phyloP scores from a whole-genome alignment of 2,113 vertebrate genomes.

The Rhynchomys soricoides region DNA sequence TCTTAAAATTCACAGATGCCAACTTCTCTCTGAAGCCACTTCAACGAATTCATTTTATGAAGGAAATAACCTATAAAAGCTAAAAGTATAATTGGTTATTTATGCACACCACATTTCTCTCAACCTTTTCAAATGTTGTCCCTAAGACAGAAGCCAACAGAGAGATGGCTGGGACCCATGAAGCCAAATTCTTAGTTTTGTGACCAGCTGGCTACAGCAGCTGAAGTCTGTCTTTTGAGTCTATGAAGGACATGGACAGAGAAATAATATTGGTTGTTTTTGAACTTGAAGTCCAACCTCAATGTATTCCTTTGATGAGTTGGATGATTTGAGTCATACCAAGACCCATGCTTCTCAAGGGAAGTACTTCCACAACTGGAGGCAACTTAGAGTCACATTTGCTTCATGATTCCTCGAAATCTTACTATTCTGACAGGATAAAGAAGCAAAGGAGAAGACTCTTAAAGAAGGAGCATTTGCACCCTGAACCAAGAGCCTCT shows the following conservation, averaged over 20 bases:
- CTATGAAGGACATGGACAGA: neutral
- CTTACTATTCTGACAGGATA: neutral
- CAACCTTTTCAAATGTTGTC: neutral
- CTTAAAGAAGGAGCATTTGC: neutral
- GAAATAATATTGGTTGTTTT: neutral
- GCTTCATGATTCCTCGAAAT: neutral
- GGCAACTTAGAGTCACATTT: neutral
- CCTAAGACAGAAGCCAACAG: neutral
- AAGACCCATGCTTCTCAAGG: neutral
- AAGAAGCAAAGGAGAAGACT: neutral
- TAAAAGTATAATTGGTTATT: neutral
- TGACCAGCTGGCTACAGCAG: conserved; percentile 32
- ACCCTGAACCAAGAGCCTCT: neutral
- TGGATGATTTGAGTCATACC: neutral
- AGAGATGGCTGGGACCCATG: neutral
- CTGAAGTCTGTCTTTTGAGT: neutral
- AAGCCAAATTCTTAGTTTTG: neutral
- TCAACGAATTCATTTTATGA: neutral
- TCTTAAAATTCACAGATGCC: conserved; percentile 13
- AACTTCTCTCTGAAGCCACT: neutral
- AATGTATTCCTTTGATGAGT: neutral
- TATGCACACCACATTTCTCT: neutral
- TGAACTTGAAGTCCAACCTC: neutral
- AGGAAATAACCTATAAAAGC: neutral
- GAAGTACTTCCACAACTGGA: neutral